Evolutionary conservation across 2,888 invertebrate genomes (phyloP).

Genomic region (Noctua pronuba): DNA sequence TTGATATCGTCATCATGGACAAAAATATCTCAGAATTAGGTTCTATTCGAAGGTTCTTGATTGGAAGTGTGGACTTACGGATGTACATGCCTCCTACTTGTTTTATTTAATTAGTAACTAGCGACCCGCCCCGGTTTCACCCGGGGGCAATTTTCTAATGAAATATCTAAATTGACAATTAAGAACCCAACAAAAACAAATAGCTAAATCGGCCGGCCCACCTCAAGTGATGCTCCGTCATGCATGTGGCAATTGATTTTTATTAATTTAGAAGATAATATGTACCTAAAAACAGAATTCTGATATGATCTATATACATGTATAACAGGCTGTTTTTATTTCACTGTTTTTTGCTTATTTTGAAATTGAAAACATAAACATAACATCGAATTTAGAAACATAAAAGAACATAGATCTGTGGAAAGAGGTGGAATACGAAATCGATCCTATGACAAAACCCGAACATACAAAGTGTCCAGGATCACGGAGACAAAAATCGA

Average conservation of each 20-base stretch:
- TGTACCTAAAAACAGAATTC: background rate
- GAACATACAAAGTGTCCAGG: slow-evolving; percentile 30
- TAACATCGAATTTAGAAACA: background rate
- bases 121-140: no score
- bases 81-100: background rate
- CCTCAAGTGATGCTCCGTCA: no score
- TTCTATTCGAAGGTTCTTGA: background rate
- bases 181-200: no score
- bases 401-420: background rate
- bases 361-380: background rate
- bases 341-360: background rate
- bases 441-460: slow-evolving; percentile 18
- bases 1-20: background rate
- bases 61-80: background rate
- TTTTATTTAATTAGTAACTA: background rate
- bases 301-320: no score
- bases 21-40: background rate
- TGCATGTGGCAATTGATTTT: no score
- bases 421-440: background rate
- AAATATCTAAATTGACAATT: no score
- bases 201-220: no score
- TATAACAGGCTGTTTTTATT: no score
- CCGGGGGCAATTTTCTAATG: no score
- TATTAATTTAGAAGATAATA: no score
- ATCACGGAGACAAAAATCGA: slow-evolving; percentile 58